Base-by-base conservation (phyloP, 2,888 invertebrate genomes). In the Eristalinus aeneus region DNA sequence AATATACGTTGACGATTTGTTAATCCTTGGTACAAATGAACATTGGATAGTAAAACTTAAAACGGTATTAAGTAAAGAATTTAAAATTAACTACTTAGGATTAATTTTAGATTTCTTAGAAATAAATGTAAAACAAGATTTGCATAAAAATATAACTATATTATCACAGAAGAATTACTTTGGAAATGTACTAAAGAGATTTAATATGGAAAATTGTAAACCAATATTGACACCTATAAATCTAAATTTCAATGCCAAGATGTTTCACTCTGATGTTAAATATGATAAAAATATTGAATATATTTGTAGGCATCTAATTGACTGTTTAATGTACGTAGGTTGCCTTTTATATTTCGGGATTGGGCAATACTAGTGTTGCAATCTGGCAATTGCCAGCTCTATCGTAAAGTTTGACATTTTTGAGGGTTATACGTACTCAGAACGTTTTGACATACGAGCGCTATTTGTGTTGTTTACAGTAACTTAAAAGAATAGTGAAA, bases 131-230 rank as follows among this genome's bases (percentile, higher is more conserved):
- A 32, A 60, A 81, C 11, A 20, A 31, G n/a, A 46, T 31, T 27
- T 32, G 63, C 56, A 39, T 27, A 16, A 39, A 9, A 27, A 6
- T 16, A 20, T n/a, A 12, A 39, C 23, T 58, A 5, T 22, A 6
- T 58, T 67, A 12, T 69, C 68, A 20, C 74, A 79, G 23, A 56
- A 58, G 67, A 53, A 54, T 34, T 74, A 84, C 64, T 64, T 73
- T 16, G 27, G 54, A 61, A 78, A 83, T 12, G 31, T 85, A 11
- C 39, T 80, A 39, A 31, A 68, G 20, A 84, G 79, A 64, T 79
- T 75, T 39, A n/a, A 58, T 12, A 78, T 69, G 75, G 10, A 74
- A 12, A 53, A 80, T 34, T 75, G 74, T 56, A 85, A 80, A 22
- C 16, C 65, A 16, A 58, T 20, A 23, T 53, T 72, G 54, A 79